Base-by-base conservation (phyloP, 2,113 vertebrate species). In the Egretta garzetta region DNA sequence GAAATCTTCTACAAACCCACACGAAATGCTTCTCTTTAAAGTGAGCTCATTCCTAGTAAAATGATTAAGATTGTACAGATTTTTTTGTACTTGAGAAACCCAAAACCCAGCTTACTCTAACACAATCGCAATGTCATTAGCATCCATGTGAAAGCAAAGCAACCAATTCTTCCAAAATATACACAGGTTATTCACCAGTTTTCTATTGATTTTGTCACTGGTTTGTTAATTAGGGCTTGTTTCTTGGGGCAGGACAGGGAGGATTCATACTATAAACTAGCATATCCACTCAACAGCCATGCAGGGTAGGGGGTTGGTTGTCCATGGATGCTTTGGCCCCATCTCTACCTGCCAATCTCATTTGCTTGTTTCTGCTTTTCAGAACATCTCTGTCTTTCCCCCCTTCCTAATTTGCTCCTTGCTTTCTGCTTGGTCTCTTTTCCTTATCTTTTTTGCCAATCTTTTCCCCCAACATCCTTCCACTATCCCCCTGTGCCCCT, bases 121-220 rank as follows among this genome's bases (percentile, higher is more conserved):
- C 0, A 0, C 41, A 79, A 52, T 80, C 70, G 49, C 63, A 24
- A 21, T 10, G 0, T 62, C 12, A 6, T 90, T 73, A 55, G 12
- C 35, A 71, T 59, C 37, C 68, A 77, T 77, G 63, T n/a, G 68
- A 85, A 87, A 81, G 37, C 41, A 91, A 77, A 74, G 76, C 50
- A 59, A 26, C 32, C 14, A 14, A 74, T 66, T 53, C 60, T 81
- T 95, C 72, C 59, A 77, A 56, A 86, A 43, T 6, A 10, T 9
- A 9, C 26, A 11, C 1, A 12, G 37, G 26, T 28, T 73, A 30
- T 86, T 60, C 53, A 68, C 15, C 53, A 52, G 4, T 43, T 76
- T 86, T 52, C 63, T 86, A 18, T 58, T 64, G 67, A 8, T 32
- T 83, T 80, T 39, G 33, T 41, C 71, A 6, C 10, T 47, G 19